phyloP scores from a whole-genome alignment of 2,113 vertebrate genomes.

The Gadus macrocephalus region DNA sequence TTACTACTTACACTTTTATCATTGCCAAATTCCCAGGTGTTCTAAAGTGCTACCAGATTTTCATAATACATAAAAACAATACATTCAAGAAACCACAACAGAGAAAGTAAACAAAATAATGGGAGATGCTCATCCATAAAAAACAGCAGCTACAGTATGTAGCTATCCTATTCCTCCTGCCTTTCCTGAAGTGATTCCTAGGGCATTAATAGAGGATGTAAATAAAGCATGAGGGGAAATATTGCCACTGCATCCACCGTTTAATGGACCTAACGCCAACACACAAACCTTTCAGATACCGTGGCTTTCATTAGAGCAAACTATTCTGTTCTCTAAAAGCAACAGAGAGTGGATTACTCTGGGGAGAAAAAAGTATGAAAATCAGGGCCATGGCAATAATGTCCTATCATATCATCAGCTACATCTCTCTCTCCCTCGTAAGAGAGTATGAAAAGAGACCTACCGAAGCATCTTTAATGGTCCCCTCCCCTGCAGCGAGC shows the following conservation, averaged over 20 bases:
- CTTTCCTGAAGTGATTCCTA: constrained; percentile 1
- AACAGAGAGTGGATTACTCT: constrained; percentile 23
- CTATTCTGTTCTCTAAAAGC: not conserved
- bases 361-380: not conserved
- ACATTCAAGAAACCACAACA: no score
- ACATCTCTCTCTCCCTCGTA: constrained; percentile 7
- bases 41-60: no score
- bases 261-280: not conserved
- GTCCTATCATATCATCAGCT: no score
- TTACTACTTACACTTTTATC: no score
- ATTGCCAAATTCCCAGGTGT: no score
- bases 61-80: no score
- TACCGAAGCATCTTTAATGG: constrained; percentile 87
- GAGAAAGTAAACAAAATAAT: not conserved
- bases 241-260: not conserved
- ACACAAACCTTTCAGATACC: no score
- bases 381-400: not conserved
- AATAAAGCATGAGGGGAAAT: not conserved
- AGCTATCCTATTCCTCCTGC: constrained; percentile 7
- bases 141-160: not conserved
- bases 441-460: constrained; percentile 45
- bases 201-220: constrained; percentile 6
- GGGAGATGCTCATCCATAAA: not conserved
- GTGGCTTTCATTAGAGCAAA: not conserved
- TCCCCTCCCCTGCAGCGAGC: constrained; percentile 78